Evolutionary conservation across 2,797 vertebrate genomes (phyloP).

Genomic region (Esox masquinongy): DNA sequence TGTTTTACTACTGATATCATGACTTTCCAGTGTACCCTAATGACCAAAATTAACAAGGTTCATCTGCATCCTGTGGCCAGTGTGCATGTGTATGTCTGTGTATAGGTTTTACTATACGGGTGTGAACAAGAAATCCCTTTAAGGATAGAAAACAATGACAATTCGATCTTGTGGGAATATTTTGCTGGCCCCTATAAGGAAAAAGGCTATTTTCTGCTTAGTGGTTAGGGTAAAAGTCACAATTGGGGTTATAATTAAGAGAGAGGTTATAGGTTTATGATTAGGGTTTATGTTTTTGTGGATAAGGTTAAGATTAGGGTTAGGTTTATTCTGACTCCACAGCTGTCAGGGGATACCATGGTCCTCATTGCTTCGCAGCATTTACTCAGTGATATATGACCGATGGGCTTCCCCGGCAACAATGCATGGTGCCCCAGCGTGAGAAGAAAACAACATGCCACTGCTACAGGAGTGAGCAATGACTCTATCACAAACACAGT

Average conservation of each 20-base stretch:
- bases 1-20: constrained; percentile 12
- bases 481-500: constrained; percentile 52
- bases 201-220: too few species aligned
- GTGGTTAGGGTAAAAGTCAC: too few species aligned
- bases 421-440: constrained; percentile 58
- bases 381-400: constrained; percentile 67
- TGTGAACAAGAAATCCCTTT: too few species aligned
- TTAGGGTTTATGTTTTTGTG: not conserved
- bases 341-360: constrained; percentile 42
- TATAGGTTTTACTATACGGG: too few species aligned
- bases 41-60: constrained; percentile 16
- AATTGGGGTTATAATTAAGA: too few species aligned
- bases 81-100: too few species aligned
- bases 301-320: too few species aligned
- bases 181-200: too few species aligned
- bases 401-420: constrained; percentile 54
- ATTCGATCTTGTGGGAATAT: too few species aligned
- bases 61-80: constrained; percentile 33
- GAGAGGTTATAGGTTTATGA: too few species aligned
- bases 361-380: constrained; percentile 36
- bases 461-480: constrained; percentile 70
- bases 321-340: not conserved
- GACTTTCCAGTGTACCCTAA: not conserved
- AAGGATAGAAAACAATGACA: too few species aligned
- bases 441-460: constrained; percentile 73